Conservation (phyloP, 2,888 invertebrate genomes). For the Ramazzottius varieornatus region DNA sequence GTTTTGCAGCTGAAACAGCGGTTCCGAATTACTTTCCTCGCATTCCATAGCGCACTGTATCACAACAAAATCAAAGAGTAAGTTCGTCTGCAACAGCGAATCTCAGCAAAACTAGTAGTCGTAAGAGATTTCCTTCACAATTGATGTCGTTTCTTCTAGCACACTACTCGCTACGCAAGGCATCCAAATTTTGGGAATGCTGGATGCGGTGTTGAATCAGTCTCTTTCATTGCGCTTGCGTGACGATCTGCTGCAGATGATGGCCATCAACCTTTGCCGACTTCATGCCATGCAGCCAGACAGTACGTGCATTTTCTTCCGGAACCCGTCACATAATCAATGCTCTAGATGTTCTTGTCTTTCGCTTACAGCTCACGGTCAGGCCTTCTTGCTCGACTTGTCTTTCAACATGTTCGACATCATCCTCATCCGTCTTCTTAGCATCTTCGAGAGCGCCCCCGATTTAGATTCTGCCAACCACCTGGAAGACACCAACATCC, state of each 20-base stretch:
- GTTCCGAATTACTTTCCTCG: neutral
- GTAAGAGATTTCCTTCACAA: neutral
- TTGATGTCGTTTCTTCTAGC: neutral
- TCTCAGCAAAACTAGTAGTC: neutral
- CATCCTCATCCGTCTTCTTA: neutral
- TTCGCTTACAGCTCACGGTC: neutral
- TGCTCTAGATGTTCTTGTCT: neutral
- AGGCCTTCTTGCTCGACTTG: neutral
- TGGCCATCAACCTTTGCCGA: neutral
- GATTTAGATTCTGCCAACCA: neutral
- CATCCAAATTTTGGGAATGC: neutral
- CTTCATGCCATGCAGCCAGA: neutral
- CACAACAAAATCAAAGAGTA: neutral
- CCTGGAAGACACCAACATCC: neutral
- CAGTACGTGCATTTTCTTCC: neutral
- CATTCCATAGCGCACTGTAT: neutral
- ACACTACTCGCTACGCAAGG: neutral
- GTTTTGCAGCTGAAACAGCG: neutral
- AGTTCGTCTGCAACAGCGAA: neutral
- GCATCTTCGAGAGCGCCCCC: neutral
- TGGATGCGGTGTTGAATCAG: slow-evolving; percentile 1
- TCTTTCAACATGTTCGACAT: slow-evolving; percentile 4
- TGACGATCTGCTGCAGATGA: neutral
- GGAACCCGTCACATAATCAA: neutral
- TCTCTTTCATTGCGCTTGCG: neutral